Evolutionary conservation across 2,113 vertebrate genomes (phyloP), one percentile per base, ranked within the genome.

Genomic region (Chloropsis cyanopogon): DNA sequence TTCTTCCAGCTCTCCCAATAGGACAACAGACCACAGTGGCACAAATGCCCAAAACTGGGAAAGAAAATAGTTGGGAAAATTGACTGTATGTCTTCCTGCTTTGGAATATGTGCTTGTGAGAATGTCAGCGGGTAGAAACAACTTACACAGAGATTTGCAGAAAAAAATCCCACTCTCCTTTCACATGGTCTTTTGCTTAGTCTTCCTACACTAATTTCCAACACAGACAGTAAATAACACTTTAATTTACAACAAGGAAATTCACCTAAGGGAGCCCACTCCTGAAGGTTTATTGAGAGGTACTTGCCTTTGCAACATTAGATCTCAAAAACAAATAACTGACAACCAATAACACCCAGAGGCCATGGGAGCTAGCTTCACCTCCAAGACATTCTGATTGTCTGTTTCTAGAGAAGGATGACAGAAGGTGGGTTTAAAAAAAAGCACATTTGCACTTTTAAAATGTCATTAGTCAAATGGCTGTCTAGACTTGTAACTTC

Each of bases 381-480:
- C 33, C 70, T 82, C 61, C 63, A 79, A 87, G 63, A 80, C 6
- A 49, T 92, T 93, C 95, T 72, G 53, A 69, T 37, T 81, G 28
- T 49, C 60, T 91, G 5, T 75, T 92, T n/a, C 46, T 56, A 70
- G 37, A 82, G 56, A 87, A 61, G 37, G 28, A 57, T 76, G 53
- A 65, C 49, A 82, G 70, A 85, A 75, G 28, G 37, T 54, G 5
- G 2, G 16, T 61, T 78, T 13, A 4, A 46, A 17, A n/a, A 44
- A 42, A 17, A 47, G 1, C 9, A 39, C 39, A 86, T 81, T 88
- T 91, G 49, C 25, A 49, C 70, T 92, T 95, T 91, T 50, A 89
- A 89, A 97, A 95, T 87, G 61, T 89, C 66, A 69, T 96, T 89
- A 89, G 44, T 89, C 81, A 87, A 95, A 89, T 50, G 49, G 9